Conservation (phyloP, 2,113 vertebrate genomes). For the Carollia perspicillata region DNA sequence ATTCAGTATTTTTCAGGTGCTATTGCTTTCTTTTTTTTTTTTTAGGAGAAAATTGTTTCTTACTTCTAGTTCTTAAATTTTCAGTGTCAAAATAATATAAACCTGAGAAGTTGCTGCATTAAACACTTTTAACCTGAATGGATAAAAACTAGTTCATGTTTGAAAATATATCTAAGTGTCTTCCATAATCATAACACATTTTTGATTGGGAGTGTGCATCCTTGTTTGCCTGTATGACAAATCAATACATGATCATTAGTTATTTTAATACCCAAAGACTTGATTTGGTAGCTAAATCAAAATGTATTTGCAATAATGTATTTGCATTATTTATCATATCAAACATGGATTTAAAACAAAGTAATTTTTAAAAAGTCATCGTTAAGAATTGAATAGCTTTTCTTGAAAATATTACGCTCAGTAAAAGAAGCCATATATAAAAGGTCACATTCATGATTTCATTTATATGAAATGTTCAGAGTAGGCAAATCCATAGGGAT, state of each 20-base stretch:
- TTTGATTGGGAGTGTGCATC: background rate
- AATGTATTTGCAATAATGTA: background rate
- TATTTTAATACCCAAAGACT: background rate
- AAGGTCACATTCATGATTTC: background rate
- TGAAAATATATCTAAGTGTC: background rate
- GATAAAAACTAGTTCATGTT: conserved; percentile 8
- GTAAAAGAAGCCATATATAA: background rate
- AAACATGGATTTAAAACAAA: conserved; percentile 14
- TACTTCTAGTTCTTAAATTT: conserved; percentile 32
- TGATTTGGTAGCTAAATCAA: background rate
- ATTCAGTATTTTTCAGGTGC: background rate
- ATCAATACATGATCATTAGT: background rate
- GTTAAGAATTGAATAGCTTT: background rate
- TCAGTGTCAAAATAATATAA: conserved; percentile 41
- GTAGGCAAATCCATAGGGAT: background rate
- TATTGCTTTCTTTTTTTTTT: background rate
- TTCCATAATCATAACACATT: background rate
- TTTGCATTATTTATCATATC: conserved; percentile 7
- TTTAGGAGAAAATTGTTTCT: background rate
- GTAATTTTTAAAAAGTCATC: background rate
- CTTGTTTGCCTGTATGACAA: background rate
- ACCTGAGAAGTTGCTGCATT: background rate
- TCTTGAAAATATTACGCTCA: conserved; percentile 13
- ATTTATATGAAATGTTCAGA: background rate
- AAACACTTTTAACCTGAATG: background rate